A percentile compares a stretch with the other conserved stretches of the same genome.
These are phyloP conservation scores for Hymenopus coronatus DNA, from an alignment of 2,888 invertebrate genomes.

Conservation along the genomic window DNA sequence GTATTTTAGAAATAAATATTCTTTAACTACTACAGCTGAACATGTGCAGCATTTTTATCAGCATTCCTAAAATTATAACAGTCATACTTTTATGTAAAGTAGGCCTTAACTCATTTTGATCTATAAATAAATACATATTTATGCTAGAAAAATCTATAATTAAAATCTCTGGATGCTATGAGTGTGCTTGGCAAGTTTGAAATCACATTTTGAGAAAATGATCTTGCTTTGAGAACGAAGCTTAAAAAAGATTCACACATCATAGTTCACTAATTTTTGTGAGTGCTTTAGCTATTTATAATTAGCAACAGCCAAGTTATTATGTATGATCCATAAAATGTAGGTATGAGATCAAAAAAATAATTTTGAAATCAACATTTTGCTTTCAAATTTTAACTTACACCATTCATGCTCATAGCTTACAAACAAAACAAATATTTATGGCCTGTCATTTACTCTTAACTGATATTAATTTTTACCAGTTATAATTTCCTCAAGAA, in stretches of 20 bases:
- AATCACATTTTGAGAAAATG: not conserved
- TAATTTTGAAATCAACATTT: not conserved
- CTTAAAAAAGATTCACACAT: not conserved
- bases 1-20: not conserved
- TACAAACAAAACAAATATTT: not conserved
- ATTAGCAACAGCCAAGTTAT: not conserved
- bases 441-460: not conserved
- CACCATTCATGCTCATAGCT: not conserved
- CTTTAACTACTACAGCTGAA: not conserved
- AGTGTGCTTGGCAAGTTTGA: not conserved
- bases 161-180: not conserved
- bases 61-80: not conserved
- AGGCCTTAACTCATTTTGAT: not conserved
- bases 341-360: not conserved
- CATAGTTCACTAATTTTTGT: not conserved
- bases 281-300: not conserved
- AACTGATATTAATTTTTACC: not conserved
- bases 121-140: not conserved
- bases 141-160: not conserved
- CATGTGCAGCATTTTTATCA: not conserved
- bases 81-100: not conserved
- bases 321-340: not conserved
- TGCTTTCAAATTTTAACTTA: not conserved
- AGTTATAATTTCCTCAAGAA: not conserved
- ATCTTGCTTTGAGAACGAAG: not conserved